Evolutionary conservation across 2,113 vertebrate species (phyloP).

Genomic region (Turdus rufiventris): DNA sequence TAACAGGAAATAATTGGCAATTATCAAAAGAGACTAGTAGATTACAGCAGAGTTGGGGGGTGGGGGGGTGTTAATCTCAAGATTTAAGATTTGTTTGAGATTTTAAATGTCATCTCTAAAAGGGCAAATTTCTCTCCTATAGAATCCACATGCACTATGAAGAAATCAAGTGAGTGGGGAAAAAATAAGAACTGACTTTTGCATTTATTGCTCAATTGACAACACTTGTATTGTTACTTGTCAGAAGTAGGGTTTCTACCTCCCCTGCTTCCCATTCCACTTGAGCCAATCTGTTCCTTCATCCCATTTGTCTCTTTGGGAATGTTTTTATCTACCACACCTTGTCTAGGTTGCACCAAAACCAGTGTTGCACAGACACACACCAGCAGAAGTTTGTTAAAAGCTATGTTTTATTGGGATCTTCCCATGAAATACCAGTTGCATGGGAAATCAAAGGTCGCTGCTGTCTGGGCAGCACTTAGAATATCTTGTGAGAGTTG

Average conservation of each 20-base stretch:
- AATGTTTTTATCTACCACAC: neutral
- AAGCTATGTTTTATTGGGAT: neutral
- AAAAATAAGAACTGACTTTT: neutral
- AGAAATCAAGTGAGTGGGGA: neutral
- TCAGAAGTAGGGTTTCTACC: neutral
- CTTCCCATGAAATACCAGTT: neutral
- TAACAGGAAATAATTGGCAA: neutral
- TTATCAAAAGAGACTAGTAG: neutral
- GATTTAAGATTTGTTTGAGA: neutral
- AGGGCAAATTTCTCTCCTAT: neutral
- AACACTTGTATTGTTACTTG: neutral
- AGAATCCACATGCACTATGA: neutral
- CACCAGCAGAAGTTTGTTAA: neutral
- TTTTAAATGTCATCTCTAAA: neutral
- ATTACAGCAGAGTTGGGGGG: neutral
- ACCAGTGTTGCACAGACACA: neutral
- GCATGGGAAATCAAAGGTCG: neutral
- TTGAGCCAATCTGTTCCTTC: neutral
- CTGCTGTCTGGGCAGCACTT: neutral
- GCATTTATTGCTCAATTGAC: neutral
- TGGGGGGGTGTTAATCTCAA: accelerated
- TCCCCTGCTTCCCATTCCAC: neutral
- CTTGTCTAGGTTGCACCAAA: neutral
- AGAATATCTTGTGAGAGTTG: neutral
- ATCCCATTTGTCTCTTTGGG: neutral